phyloP scores from a whole-genome alignment of 2,797 vertebrate genomes.

The Gadopsis bispinosus region DNA sequence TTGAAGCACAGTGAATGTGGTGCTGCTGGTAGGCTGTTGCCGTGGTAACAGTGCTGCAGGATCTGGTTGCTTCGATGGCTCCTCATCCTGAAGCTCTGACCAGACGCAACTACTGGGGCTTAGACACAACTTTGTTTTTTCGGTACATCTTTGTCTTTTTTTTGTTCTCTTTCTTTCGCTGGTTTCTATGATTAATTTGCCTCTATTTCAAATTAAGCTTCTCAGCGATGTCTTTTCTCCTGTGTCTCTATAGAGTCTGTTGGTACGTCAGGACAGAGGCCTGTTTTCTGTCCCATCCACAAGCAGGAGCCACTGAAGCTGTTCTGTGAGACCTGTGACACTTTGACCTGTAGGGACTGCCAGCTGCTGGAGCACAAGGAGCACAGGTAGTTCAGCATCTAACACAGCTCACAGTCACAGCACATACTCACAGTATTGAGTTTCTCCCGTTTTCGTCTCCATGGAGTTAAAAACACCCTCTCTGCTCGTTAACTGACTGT shows the following conservation, averaged over 20 bases:
- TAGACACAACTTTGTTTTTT: background rate
- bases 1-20: conserved; percentile 26
- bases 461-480: too few species aligned
- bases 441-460: too few species aligned
- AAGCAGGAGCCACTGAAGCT: conserved; percentile 99
- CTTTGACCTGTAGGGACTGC: conserved; percentile 97
- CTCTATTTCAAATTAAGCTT: background rate
- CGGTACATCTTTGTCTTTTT: background rate
- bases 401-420: background rate
- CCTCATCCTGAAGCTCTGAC: conserved; percentile 24
- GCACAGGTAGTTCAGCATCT: conserved; percentile 88
- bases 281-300: conserved; percentile 97
- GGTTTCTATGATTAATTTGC: background rate
- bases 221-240: background rate
- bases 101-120: background rate
- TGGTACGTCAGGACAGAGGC: conserved; percentile 91
- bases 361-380: conserved; percentile 98
- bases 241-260: conserved; percentile 88
- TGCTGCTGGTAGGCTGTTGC: conserved; percentile 63
- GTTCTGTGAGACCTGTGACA: conserved; percentile 99
- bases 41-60: conserved; percentile 68
- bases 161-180: background rate
- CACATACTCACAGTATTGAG: too few species aligned
- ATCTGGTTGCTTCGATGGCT: conserved; percentile 41
- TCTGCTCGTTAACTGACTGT: too few species aligned